Conservation (phyloP, 37 sponge, comb jelly and placozoan genomes). For the Hexactinellida sp. region DNA sequence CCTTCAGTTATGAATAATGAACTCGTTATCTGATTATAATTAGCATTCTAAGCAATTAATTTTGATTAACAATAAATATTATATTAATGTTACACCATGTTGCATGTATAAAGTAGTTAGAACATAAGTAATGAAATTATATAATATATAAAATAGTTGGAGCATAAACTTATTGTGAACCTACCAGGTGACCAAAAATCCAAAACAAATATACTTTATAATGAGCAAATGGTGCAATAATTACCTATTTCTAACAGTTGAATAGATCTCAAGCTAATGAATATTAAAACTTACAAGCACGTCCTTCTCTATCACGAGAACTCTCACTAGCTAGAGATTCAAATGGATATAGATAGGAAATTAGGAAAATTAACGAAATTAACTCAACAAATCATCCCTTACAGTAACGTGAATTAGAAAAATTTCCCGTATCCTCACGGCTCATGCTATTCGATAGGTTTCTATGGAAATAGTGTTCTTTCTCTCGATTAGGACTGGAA, state of each 20-base stretch:
- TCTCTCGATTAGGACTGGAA: not conserved
- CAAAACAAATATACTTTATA: no score
- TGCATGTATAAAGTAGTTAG: no score
- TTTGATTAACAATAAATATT: no score
- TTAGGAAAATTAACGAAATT: not conserved
- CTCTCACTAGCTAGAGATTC: not conserved
- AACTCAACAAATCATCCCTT: not conserved
- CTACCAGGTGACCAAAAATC: no score
- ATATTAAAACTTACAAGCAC: not conserved
- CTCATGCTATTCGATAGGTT: not conserved
- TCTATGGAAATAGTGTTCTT: not conserved
- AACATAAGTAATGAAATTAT: no score
- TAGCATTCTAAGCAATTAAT: no score
- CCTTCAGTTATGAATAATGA: no score
- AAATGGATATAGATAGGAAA: not conserved
- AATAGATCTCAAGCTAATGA: not conserved
- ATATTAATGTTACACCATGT: no score
- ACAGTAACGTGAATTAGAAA: not conserved
- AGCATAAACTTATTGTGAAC: no score
- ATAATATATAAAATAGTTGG: no score
- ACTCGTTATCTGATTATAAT: no score
- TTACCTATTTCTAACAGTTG: not conserved
- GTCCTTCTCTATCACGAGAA: slow-evolving; percentile 9
- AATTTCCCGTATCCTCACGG: not conserved
- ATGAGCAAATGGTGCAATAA: no score